phyloP scores from a whole-genome alignment of 2,797 vertebrate species.

The Dallia pectoralis region DNA sequence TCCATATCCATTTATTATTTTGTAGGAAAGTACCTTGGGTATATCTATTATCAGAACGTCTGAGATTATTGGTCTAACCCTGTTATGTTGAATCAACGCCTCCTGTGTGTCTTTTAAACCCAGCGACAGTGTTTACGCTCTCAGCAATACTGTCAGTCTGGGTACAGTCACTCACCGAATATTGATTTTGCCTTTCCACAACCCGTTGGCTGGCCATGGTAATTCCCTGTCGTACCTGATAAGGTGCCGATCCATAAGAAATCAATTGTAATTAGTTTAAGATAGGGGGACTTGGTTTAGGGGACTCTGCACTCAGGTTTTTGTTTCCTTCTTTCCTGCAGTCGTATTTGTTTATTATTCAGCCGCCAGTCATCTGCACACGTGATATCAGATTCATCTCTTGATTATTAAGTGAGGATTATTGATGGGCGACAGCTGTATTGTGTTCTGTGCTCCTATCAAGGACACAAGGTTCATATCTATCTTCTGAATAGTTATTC shows the following conservation, averaged over 20 bases:
- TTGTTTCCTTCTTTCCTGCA: constrained; percentile 25
- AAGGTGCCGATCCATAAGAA: constrained; percentile 93
- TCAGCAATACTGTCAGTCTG: background rate
- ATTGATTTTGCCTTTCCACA: constrained; percentile 90
- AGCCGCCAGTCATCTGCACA: constrained; percentile 54
- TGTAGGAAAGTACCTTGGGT: background rate
- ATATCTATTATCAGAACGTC: background rate
- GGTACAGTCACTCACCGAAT: constrained; percentile 70
- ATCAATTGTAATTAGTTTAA: constrained; percentile 96
- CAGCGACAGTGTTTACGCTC: background rate
- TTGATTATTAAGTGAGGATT: constrained; percentile 60
- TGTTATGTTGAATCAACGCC: constrained; percentile 3
- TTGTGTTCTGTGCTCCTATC: constrained; percentile 33
- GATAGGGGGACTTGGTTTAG: constrained; percentile 69
- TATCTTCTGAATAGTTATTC: constrained; percentile 18
- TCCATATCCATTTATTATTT: background rate
- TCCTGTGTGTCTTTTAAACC: background rate
- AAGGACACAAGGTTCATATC: constrained; percentile 41
- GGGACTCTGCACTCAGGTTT: constrained; percentile 48
- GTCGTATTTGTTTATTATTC: constrained; percentile 45
- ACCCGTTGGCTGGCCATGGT: constrained; percentile 81
- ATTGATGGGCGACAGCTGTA: constrained; percentile 41
- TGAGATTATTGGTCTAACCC: background rate
- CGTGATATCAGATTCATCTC: constrained; percentile 68
- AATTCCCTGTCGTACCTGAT: constrained; percentile 89